These are phyloP conservation scores for Diabrotica virgifera DNA, from an alignment of 1,140 invertebrate genomes.

Conservation along the genomic window DNA sequence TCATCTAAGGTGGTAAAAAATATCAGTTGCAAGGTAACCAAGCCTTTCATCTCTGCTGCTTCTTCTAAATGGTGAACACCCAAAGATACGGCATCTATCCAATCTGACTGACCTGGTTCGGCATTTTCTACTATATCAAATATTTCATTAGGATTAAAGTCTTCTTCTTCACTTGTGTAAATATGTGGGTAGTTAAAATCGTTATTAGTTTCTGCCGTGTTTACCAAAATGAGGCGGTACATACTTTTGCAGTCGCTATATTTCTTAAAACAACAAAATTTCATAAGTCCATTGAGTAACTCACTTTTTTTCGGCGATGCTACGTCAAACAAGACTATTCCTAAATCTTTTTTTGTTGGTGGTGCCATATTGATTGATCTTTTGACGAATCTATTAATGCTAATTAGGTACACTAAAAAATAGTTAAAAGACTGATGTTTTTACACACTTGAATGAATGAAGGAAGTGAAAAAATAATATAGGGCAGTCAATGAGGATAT, in stretches of 20 bases:
- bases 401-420: too few relatives aligned
- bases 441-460: too few relatives aligned
- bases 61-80: conserved; percentile 23
- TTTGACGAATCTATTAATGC: too few relatives aligned
- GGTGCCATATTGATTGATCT: conserved; percentile 39
- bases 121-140: conserved; percentile 16
- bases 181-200: conserved; percentile 17
- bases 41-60: conserved; percentile 21
- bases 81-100: conserved; percentile 24
- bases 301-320: conserved; percentile 7
- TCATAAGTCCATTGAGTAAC: conserved; percentile 11
- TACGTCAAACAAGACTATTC: conserved; percentile 29
- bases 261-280: conserved; percentile 22
- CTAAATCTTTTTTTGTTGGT: conserved; percentile 24
- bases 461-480: too few relatives aligned
- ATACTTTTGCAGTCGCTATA: conserved; percentile 25
- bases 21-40: conserved; percentile 27
- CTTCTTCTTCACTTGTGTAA: conserved; percentile 2
- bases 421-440: too few relatives aligned
- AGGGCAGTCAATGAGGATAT: too few relatives aligned
- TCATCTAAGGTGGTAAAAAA: conserved; percentile 23
- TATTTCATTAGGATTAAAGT: conserved; percentile 17
- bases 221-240: conserved; percentile 28
- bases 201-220: conserved; percentile 21
- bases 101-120: conserved; percentile 20